phyloP scores from a whole-genome alignment of 2,797 vertebrate species.

The Cephalopachus bancanus region DNA sequence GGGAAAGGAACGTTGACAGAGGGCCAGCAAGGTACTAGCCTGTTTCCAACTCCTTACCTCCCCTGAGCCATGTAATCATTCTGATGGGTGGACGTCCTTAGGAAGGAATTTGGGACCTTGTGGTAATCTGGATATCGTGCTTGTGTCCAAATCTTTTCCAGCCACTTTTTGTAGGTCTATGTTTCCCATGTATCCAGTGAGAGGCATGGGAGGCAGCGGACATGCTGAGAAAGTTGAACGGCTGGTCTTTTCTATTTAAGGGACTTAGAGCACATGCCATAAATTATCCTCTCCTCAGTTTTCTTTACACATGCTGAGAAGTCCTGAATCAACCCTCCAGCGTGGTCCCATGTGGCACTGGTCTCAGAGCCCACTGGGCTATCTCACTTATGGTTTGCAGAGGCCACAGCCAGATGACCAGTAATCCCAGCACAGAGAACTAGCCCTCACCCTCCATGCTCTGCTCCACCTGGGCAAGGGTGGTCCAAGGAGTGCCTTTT shows the following conservation, averaged over 20 bases:
- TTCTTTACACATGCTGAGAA: background rate
- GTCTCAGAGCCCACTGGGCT: rapidly evolving
- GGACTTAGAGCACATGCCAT: slow-evolving; percentile 1
- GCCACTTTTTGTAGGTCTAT: background rate
- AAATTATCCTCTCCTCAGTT: background rate
- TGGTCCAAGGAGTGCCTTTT: background rate
- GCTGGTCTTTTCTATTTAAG: slow-evolving; percentile 64
- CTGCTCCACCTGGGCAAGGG: background rate
- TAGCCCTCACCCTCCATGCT: rapidly evolving
- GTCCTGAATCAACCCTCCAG: background rate
- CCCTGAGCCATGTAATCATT: rapidly evolving
- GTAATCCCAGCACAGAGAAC: rapidly evolving
- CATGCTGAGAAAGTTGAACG: background rate
- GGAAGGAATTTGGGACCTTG: rapidly evolving
- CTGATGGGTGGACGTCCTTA: rapidly evolving
- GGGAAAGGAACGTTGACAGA: background rate
- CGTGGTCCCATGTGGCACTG: rapidly evolving
- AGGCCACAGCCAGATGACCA: background rate
- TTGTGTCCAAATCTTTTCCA: background rate
- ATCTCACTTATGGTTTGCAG: background rate
- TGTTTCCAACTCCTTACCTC: rapidly evolving
- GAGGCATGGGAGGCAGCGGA: background rate
- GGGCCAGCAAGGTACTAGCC: rapidly evolving
- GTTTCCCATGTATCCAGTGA: background rate
- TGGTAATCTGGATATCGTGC: background rate